phyloP scores from a whole-genome alignment of 2,113 vertebrate species.

The Pseudorasbora parva region DNA sequence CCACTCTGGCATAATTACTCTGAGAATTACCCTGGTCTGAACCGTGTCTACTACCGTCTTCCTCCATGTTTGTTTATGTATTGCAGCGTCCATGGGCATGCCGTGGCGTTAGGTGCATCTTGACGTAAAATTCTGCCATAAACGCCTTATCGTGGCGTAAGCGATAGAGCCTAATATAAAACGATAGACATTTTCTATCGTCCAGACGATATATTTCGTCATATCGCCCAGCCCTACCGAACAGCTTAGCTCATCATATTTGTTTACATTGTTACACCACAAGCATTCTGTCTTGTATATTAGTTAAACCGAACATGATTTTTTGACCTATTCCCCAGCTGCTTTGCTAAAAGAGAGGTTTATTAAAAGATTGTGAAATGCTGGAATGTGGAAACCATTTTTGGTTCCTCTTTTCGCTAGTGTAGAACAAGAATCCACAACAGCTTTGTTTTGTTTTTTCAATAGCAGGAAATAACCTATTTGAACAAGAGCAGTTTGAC shows the following conservation, averaged over 20 bases:
- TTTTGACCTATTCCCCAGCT: slow-evolving; percentile 58
- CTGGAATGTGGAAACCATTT: slow-evolving; percentile 8
- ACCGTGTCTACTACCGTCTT: no score
- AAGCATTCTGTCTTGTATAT: slow-evolving; percentile 58
- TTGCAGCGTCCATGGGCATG: no score
- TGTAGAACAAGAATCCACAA: slow-evolving; percentile 19
- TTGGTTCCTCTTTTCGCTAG: slow-evolving; percentile 57
- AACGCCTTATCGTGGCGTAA: no score
- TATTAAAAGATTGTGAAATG: slow-evolving; percentile 45
- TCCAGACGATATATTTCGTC: no score
- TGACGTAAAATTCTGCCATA: no score
- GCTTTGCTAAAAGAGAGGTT: slow-evolving; percentile 51
- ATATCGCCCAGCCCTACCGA: no score
- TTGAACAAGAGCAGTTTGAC: slow-evolving; percentile 67
- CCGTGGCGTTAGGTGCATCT: no score
- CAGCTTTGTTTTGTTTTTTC: slow-evolving; percentile 64
- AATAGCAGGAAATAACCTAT: slow-evolving; percentile 69
- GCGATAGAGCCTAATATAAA: no score
- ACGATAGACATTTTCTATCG: no score
- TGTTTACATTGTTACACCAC: slow-evolving; percentile 64
- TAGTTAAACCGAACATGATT: slow-evolving; percentile 56
- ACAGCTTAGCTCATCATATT: slow-evolving; percentile 56
- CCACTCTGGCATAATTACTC: no score
- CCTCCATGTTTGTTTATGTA: no score
- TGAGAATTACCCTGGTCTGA: no score